Conservation (phyloP, 2,797 vertebrate genomes). For the Phoebastria nigripes region DNA sequence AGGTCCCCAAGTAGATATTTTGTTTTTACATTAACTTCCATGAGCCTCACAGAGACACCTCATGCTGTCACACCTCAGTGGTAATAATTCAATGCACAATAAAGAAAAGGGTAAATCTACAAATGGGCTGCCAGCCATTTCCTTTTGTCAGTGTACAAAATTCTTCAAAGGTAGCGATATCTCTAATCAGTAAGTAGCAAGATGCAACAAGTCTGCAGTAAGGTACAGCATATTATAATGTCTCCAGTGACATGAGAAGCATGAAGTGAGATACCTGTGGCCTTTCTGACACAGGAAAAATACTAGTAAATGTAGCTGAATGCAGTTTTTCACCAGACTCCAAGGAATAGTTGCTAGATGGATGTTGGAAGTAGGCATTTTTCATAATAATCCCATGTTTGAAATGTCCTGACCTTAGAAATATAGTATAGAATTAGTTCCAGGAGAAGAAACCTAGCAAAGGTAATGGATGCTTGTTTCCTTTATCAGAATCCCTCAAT, state of each 20-base stretch:
- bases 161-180: not conserved
- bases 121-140: not conserved
- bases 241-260: not conserved
- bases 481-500: not conserved
- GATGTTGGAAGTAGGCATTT: not conserved
- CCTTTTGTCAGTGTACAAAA: not conserved
- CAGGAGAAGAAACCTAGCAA: not conserved
- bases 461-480: not conserved
- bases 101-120: not conserved
- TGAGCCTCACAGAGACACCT: not conserved
- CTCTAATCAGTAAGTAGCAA: not conserved
- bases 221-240: not conserved
- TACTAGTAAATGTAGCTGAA: not conserved
- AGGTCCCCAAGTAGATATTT: not conserved
- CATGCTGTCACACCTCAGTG: not conserved
- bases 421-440: not conserved
- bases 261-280: not conserved
- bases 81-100: not conserved
- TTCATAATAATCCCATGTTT: not conserved
- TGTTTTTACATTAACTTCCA: not conserved
- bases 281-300: not conserved
- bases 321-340: not conserved
- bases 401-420: conserved; percentile 4
- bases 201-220: not conserved
- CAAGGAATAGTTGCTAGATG: not conserved